Evolutionary conservation across 2,113 vertebrate species (phyloP).

Genomic region (Rhizomys pruinosus): DNA sequence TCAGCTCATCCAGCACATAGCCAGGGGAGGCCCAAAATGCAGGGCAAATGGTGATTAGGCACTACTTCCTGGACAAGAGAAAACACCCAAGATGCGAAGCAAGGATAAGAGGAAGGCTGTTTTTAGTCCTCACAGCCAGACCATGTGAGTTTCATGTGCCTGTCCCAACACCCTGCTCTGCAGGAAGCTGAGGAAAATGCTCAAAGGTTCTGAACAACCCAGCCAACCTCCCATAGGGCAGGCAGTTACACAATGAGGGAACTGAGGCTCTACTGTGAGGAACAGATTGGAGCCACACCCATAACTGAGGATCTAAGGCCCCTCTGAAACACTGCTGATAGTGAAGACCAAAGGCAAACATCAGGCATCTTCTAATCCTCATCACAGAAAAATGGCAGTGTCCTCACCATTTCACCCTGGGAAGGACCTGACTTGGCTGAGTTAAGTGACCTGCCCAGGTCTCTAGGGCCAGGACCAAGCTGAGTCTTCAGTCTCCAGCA

Average conservation of each 20-base stretch:
- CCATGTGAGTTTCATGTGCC: background rate
- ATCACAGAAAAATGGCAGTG: too few species aligned
- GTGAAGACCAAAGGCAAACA: too few species aligned
- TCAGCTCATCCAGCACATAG: too few species aligned
- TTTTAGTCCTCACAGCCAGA: background rate
- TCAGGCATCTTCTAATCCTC: too few species aligned
- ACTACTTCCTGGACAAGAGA: background rate
- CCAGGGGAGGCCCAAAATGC: fast-evolving
- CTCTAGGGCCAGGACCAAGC: background rate
- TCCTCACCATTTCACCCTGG: too few species aligned
- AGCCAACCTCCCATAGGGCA: fast-evolving
- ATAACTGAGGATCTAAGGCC: too few species aligned
- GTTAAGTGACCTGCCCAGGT: too few species aligned
- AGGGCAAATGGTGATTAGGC: background rate
- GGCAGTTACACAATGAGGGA: background rate
- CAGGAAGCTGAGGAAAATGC: background rate
- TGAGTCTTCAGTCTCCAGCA: background rate
- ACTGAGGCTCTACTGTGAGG: background rate
- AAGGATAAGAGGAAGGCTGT: background rate
- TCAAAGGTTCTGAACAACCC: fast-evolving
- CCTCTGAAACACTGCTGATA: too few species aligned
- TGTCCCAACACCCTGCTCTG: background rate
- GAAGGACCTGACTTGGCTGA: too few species aligned
- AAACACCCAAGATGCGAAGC: background rate
- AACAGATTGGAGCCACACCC: too few species aligned